Conservation (phyloP, 2,113 vertebrate genomes). For the Lepidiolamprologus cunningtoni region DNA sequence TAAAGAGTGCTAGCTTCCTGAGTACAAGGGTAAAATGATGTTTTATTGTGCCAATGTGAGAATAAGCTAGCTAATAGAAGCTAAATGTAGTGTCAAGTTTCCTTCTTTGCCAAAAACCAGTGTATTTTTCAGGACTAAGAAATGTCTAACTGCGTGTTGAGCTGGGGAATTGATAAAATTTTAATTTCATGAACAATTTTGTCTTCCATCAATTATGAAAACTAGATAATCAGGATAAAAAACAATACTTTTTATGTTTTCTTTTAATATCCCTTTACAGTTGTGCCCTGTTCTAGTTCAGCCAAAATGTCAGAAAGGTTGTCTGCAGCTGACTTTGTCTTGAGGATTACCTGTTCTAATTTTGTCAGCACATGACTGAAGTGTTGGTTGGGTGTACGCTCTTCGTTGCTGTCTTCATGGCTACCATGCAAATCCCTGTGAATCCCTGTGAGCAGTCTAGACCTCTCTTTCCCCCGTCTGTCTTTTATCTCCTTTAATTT, state of each 20-base stretch:
- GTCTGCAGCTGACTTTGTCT: background rate
- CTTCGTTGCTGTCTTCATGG: background rate
- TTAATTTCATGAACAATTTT: background rate
- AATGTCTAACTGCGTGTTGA: background rate
- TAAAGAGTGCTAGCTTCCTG: background rate
- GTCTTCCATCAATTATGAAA: background rate
- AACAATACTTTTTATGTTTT: background rate
- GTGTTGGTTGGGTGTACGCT: background rate
- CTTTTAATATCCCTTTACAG: background rate
- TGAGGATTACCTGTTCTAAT: background rate
- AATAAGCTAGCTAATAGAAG: background rate
- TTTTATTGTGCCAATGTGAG: background rate
- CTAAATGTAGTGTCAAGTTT: background rate
- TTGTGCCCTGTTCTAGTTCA: background rate
- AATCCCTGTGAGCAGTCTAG: background rate
- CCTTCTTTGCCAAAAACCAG: background rate
- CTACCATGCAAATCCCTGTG: background rate
- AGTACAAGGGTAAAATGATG: background rate
- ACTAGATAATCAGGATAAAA: background rate
- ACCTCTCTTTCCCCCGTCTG: background rate
- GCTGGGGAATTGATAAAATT: background rate
- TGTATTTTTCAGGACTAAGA: background rate
- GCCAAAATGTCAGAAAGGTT: background rate
- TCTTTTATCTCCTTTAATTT: background rate
- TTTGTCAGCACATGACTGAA: background rate